Base-by-base conservation (phyloP, 2,797 vertebrate species). In the Nannoperca australis region DNA sequence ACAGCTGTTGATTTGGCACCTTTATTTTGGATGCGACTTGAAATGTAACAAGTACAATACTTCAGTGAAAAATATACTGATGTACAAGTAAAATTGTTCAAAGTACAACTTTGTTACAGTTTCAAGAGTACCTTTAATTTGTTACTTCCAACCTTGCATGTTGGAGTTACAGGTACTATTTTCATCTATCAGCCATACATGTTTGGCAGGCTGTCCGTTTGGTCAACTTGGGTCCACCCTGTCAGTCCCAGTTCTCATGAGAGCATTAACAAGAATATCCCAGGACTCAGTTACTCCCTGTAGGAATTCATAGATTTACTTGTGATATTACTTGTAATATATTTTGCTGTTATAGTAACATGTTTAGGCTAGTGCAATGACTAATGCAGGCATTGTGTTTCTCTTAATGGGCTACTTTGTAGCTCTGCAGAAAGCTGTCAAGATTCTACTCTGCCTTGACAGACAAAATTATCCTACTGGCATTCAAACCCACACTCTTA, bases 331-430 rank as follows among this genome's bases (percentile, higher is more conserved):
- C 24, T 27, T 44, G 5, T 53, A 13, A 66, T 40, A 30, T 34
- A 24, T 44, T 27, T 36, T 50, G 24, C 54, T 15, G 32, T 45
- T 45, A 6, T 34, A 42, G 12, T 22, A 40, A 56, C 67, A 44
- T 64, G 45, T 59, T 59, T n/a, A 32, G 67, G 20, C 63, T 14
- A 7, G 42, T 63, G 30, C 27, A 51, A 27, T n/a, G n/a, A 27
- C 69, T 45, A 45, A 53, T 66, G 49, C 1, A 32, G 20, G 30
- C 20, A 24, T 73, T 42, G 22, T 7, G 32, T 73, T 68, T 68
- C 77, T 53, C 49, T 73, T 42, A 64, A 59, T 67, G 8, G 6
- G 18, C 14, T 22, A 32, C 36, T 60, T 17, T 58, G 44, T 27
- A 30, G 4, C 54, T 40, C 40, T 36, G 15, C 22, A 40, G 51